These are phyloP conservation scores for Stictonetta naevosa DNA, from an alignment of 2,113 vertebrate genomes.

Conservation along the genomic window DNA sequence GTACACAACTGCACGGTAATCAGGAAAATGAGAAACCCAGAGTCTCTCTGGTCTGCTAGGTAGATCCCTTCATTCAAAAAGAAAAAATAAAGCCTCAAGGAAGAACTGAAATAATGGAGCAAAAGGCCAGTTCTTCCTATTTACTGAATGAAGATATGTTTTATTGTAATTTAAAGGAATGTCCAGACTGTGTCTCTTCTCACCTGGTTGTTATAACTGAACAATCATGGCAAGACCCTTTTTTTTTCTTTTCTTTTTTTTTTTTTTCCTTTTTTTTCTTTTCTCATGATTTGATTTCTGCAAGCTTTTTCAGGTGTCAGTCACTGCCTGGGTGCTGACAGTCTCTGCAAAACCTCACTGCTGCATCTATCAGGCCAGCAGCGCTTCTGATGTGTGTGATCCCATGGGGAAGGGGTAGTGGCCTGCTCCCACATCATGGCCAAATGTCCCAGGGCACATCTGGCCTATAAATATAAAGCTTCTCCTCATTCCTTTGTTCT, in stretches of 20 bases:
- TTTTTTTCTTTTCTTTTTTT: too few relatives aligned
- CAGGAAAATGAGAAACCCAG: not conserved
- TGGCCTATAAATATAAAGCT: not conserved
- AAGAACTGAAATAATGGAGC: not conserved
- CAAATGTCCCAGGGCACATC: not conserved
- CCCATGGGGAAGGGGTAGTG: not conserved
- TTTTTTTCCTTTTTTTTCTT: too few relatives aligned
- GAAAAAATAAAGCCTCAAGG: not conserved
- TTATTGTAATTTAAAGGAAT: not conserved
- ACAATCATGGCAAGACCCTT: not conserved
- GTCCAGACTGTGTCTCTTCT: not conserved
- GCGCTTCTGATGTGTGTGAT: fast-evolving
- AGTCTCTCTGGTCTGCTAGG: not conserved
- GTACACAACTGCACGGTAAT: not conserved
- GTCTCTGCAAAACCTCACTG: not conserved
- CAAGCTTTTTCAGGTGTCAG: not conserved
- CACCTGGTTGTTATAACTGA: not conserved
- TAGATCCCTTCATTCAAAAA: not conserved
- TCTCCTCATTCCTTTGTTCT: not conserved
- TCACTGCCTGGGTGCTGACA: not conserved
- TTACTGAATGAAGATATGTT: not conserved
- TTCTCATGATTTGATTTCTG: not conserved
- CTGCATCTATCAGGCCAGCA: not conserved
- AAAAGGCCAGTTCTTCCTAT: not conserved
- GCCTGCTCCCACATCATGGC: not conserved